Percentiles rank a stretch among this genome's conserved stretches.
These are phyloP conservation scores for Chloroceryle aenea DNA, from an alignment of 2,113 vertebrate species.

Conservation along the genomic window DNA sequence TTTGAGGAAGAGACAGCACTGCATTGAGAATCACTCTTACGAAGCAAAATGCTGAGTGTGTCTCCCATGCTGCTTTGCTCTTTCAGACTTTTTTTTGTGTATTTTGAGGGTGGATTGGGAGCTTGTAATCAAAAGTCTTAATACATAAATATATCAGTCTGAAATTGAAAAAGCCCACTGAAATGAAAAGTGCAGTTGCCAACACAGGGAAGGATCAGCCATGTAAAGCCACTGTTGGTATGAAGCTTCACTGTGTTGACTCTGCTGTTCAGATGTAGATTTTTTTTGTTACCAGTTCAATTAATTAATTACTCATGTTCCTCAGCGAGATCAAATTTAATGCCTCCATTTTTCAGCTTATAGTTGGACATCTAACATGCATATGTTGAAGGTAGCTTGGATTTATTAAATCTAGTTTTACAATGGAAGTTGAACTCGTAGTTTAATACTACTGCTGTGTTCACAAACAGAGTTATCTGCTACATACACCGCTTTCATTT, in stretches of 20 bases:
- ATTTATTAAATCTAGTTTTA: not conserved
- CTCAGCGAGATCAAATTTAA: not conserved
- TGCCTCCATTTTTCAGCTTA: not conserved
- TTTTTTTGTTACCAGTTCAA: not conserved
- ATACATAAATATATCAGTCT: not conserved
- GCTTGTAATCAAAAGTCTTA: not conserved
- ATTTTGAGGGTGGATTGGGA: not conserved
- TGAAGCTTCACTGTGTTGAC: not conserved
- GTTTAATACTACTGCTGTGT: not conserved
- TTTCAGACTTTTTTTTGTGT: not conserved
- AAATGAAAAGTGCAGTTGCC: not conserved
- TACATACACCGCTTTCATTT: conserved; percentile 61
- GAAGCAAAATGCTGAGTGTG: not conserved
- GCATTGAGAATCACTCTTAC: not conserved
- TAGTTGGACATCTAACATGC: not conserved
- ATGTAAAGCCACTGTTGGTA: not conserved
- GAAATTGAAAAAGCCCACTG: not conserved
- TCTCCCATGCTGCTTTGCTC: not conserved
- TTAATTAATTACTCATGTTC: not conserved
- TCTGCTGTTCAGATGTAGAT: not conserved
- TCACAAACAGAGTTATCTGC: conserved; percentile 17
- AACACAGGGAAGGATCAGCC: not conserved
- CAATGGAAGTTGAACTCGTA: not conserved
- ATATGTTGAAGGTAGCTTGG: not conserved
- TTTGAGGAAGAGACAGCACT: conserved; percentile 36